Evolutionary conservation across 2,797 vertebrate species (phyloP).

Genomic region (Pagetopsis macropterus): DNA sequence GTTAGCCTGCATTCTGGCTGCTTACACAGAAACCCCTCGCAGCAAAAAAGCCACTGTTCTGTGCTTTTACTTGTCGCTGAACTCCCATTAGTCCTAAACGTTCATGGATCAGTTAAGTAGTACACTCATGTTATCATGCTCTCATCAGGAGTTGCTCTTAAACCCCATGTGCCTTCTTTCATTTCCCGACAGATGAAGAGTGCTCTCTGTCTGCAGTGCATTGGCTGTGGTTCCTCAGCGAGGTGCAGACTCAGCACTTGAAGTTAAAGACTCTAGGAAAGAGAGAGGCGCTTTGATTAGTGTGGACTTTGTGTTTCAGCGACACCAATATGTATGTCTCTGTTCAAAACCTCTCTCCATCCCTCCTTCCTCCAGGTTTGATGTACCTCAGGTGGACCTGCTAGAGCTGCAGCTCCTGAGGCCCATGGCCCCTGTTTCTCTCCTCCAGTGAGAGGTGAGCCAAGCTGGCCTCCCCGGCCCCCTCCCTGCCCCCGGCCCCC

Average conservation of each 20-base stretch:
- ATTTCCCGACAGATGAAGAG: slow-evolving; percentile 29
- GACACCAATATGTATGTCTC: neutral
- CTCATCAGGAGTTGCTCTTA: slow-evolving; percentile 22
- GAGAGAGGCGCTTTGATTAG: slow-evolving; percentile 7
- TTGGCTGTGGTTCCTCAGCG: slow-evolving; percentile 35
- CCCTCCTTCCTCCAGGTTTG: slow-evolving; percentile 32
- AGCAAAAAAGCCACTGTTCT: neutral
- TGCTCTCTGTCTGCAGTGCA: slow-evolving; percentile 51
- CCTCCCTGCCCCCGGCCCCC: slow-evolving; percentile 83
- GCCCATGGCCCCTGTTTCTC: slow-evolving; percentile 87
- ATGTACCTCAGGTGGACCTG: slow-evolving; percentile 16
- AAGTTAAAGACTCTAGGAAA: slow-evolving; percentile 49
- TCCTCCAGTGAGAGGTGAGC: slow-evolving; percentile 88
- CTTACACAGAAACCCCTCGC: neutral
- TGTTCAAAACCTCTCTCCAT: neutral
- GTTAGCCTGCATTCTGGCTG: too few species aligned
- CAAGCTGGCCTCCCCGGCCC: slow-evolving; percentile 96
- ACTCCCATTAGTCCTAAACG: neutral
- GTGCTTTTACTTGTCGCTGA: neutral
- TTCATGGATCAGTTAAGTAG: slow-evolving; percentile 14
- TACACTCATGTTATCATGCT: neutral
- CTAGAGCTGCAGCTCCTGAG: slow-evolving; percentile 63
- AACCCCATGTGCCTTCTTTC: neutral
- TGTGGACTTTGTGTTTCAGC: slow-evolving; percentile 2
- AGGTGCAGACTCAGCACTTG: slow-evolving; percentile 51